Evolutionary conservation across 2,888 invertebrate species (phyloP), one percentile per base, ranked within the genome.

Genomic region (Gortyna flavago): DNA sequence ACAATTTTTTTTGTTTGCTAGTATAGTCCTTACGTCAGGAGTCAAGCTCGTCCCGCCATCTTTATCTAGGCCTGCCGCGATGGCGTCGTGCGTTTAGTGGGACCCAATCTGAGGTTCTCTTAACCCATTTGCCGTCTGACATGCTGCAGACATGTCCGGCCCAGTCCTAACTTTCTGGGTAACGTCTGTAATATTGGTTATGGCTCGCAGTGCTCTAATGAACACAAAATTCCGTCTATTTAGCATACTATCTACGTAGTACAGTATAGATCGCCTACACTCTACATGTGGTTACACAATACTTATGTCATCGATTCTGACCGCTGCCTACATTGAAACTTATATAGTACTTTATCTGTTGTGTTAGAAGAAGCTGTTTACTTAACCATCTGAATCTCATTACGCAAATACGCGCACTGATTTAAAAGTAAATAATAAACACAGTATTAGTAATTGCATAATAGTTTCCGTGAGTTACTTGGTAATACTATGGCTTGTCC

Each of bases 281-380:
- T 25, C n/a, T 48, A 73, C 68, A 77, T 68, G 73, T 67, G 83
- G 59, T 86, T 86, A 86, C 84, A 74, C 73, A 88, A 86, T 62
- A n/a, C 66, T 86, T 86, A 88, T 83, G 84, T 86, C 86, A 86
- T 84, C 77, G n/a, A 16, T 32, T 72, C 65, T 83, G 78, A 80
- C 80, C 83, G 57, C 87, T 82, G 61, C 82, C 78, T 72, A 85
- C 83, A 48, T 70, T 18, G 65, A 59, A 84, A 80, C 59, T 51
- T 79, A 67, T 75, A 78, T 71, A 78, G 59, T 75, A 75, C 48
- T 68, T 71, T n/a, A 38, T 54, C 32, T 72, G 48, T 67, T 75
- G 62, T 80, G 41, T 18, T 44, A 38, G 44, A 64, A 75, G 67
- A 44, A 62, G n/a, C 18, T 85, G 83, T 83, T 85, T 77, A 85